phyloP scores from a whole-genome alignment of 2,113 vertebrate species.

The Antechinus stuartii region DNA sequence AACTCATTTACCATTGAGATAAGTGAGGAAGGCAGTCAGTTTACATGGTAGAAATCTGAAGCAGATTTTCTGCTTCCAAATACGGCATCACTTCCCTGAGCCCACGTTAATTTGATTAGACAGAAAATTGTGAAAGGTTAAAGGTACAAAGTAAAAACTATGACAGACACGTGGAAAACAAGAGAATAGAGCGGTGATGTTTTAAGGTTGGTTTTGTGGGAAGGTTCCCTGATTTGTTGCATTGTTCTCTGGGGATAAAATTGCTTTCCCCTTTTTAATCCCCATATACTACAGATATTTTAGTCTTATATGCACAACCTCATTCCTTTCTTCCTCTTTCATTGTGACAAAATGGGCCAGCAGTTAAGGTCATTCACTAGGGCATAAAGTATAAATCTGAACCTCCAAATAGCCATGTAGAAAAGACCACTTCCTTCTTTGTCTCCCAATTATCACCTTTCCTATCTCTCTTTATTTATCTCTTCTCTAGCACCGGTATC shows the following conservation, averaged over 20 bases:
- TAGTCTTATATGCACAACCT: not conserved
- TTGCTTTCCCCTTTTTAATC: not conserved
- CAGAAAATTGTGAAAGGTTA: not conserved
- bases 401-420: not conserved
- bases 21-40: not conserved
- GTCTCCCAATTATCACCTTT: not conserved
- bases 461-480: not conserved
- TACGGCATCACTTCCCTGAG: not conserved
- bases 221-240: not conserved
- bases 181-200: accelerated
- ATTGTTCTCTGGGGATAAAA: no score
- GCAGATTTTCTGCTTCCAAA: not conserved
- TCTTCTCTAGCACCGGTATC: not conserved
- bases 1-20: not conserved
- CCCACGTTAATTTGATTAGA: not conserved
- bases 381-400: not conserved
- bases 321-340: not conserved
- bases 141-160: not conserved
- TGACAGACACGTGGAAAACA: not conserved
- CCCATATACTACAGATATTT: not conserved
- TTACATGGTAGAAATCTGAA: not conserved
- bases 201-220: not conserved
- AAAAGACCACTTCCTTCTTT: not conserved
- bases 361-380: not conserved
- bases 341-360: not conserved